Base-by-base conservation (phyloP, 2,888 invertebrate species). In the Dilophus febrilis region DNA sequence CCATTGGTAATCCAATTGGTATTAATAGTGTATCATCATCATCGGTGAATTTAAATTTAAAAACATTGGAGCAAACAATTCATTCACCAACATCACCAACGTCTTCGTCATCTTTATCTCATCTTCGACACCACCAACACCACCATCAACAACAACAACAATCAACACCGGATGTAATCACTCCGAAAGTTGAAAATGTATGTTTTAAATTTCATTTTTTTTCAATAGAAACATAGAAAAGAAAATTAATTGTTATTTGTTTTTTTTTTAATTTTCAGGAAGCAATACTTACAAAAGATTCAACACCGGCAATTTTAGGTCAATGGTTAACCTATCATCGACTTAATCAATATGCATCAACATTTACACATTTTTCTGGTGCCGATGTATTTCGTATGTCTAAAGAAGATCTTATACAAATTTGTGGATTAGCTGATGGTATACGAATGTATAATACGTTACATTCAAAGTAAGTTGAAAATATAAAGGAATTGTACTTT, bases 351-450 rank as follows among this genome's bases (percentile, higher is more conserved):
- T 83, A 82, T 58, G 65, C 77, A 17, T 64, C 73, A 38, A 80
- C 83, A 0, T 90, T 92, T 59, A 70, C 77, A 44, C 83, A 81
- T 57, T 92, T 87, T 64, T 81, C 84, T 29, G 92, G 87, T 14
- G 72, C 85, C 16, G 94, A 95, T 64, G 71, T 95, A 54, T 66
- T 94, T 55, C 72, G 73, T 53, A 67, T 94, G 58, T 81, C 85
- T 1, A 75, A 90, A 34, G 88, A 91, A 46, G 94, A 95, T 63
- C 68, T 94, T 31, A 86, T 92, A 42, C 86, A 92, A 65, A 88
- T 95, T 42, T 92, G 91, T 59, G 92, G 92, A 0, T 67, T 91
- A 44, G 84, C 90, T 29, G 92, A 94, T 59, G 95, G 94, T 4
- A 92, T 94, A 42, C 74, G 94, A 48, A 72, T 94, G 44, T 90